Percentiles rank a stretch among this genome's conserved stretches.
Conservation (phyloP, 2,113 vertebrate genomes). For the Myiagra hebetior region DNA sequence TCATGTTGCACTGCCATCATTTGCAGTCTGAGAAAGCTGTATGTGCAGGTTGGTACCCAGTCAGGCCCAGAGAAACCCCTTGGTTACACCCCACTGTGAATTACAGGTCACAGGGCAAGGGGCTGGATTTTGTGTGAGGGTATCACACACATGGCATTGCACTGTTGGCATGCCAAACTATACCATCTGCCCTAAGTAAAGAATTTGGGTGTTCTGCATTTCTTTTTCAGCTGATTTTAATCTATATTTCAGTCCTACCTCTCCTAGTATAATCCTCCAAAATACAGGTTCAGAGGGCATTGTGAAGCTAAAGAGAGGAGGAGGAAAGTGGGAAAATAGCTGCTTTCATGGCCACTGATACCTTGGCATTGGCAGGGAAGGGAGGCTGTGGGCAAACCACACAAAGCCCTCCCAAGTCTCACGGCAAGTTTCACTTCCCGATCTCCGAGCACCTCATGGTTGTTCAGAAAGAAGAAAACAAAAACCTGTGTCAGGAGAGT, state of each 20-base stretch:
- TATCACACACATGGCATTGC: fast-evolving
- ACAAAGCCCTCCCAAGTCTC: not conserved
- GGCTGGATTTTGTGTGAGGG: not conserved
- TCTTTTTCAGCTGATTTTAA: not conserved
- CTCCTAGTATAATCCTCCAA: not conserved
- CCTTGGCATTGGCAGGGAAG: not conserved
- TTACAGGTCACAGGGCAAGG: not conserved
- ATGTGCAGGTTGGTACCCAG: not conserved
- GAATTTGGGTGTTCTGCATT: not conserved
- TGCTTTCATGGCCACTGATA: not conserved
- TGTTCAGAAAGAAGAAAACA: not conserved
- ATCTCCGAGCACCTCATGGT: not conserved
- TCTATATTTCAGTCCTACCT: not conserved
- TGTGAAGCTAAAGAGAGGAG: not conserved
- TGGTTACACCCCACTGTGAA: not conserved
- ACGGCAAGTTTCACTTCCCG: not conserved
- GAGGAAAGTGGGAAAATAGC: not conserved
- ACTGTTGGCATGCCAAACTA: not conserved
- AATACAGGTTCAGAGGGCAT: not conserved
- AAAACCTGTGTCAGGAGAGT: not conserved
- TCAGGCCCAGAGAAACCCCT: not conserved
- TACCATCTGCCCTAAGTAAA: not conserved
- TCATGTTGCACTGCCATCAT: not conserved
- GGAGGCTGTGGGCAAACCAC: not conserved
- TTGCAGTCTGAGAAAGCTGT: fast-evolving